Base-by-base conservation (phyloP, 1,140 invertebrate species). In the Samia ricini region DNA sequence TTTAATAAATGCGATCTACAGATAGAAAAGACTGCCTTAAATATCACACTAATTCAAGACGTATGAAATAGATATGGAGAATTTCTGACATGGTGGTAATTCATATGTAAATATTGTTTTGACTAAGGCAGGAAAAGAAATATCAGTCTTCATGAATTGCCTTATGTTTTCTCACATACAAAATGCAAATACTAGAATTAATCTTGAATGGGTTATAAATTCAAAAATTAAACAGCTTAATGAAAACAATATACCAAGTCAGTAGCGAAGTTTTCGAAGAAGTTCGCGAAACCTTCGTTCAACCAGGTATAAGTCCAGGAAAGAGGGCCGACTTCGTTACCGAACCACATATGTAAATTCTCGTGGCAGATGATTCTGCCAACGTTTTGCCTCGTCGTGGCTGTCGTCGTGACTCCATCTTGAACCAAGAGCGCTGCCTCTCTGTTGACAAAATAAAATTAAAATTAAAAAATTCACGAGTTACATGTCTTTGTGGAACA, bases 321-420 rank as follows among this genome's bases (percentile, higher is more conserved):
- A 29, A 88, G 66, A 0, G 92, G 91, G 0, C 93, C 93, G 0
- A 95, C 94, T 68, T 94, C 88, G 71, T 95, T 94, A 0, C 94
- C 95, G 68, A 95, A 95, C 94, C 94, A 95, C 80, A 93, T 92
- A 79, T 95, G 94, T 19, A 92, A 86, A 42, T 93, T 92, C 77
- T 95, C 94, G 70, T 95, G 94, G 51, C 91, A 88, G 36, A 94
- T 92, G 26, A 92, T 91, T 0, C 88, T 85, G 0, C 82, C 85
- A 20, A 92, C 89, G 49, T 85, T 84, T 68, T 94, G 91, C 20
- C 66, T 74, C 2, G 84, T 81, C 2, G 71, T 26, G 4, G 87
- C 91, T 0, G 89, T 92, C 0, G 90, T 85, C 0, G 90, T 85
- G 0, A 83, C 79, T 12, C 80, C 83, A 2, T 86, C 77, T 42